Evolutionary conservation across 2,113 vertebrate species (phyloP), one percentile per base, ranked within the genome.

Genomic region (Serinus canaria): DNA sequence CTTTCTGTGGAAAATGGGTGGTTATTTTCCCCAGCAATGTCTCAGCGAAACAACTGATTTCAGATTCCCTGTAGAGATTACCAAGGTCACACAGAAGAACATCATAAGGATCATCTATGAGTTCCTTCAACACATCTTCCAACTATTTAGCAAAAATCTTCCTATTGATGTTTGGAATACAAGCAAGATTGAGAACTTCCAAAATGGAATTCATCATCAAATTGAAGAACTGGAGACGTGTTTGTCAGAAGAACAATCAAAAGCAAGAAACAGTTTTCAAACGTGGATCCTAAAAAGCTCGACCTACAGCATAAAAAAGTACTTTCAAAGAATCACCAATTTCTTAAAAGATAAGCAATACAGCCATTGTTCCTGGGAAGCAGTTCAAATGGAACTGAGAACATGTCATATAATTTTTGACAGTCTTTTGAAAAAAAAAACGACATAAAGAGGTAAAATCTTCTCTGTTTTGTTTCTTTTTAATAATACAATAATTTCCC

Each of bases 361-460:
- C 12, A 98, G 90, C 49, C 41, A n/a, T 8, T 98, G 97, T 53
- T 96, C 98, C 76, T 97, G 95, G 96, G 68, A 97, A 91, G 86
- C 83, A 9, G 83, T 97, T 24, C 68, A 13, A 90, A 21, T 56
- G 9, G 97, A 97, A 96, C 33, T 98, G 52, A 97, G 66, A 95
- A 95, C 62, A 72, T 94, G 94, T 17, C 67, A 96, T 63, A 43
- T 79, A 74, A 90, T 85, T 80, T 85, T 95, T 63, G 85, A 94
- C 49, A 76, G 60, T 15, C 58, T 96, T 68, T 47, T 92, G 63
- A 90, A 89, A 69, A 92, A 55, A 35, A 25, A 43, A 4, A 0
- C 3, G 0, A 47, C 44, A 60, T 80, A 75, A 95, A 89, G 35
- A 96, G 90, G 86, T 93, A 92, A 80, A 19, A 33, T 39, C 6